These are phyloP conservation scores for Episyrphus balteatus DNA, from an alignment of 1,140 invertebrate genomes.

Conservation along the genomic window DNA sequence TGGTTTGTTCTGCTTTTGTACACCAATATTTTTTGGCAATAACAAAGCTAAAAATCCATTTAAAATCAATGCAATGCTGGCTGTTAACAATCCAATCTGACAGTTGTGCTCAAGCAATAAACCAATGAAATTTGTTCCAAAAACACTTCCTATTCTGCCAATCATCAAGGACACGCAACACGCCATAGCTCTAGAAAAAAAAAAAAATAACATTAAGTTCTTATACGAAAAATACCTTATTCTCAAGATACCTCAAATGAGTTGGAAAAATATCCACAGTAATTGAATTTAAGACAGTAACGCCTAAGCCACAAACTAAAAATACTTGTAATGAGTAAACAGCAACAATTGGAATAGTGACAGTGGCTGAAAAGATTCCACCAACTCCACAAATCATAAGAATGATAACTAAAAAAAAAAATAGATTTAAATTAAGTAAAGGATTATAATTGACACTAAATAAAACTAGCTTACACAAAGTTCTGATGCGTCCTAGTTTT, in stretches of 20 bases:
- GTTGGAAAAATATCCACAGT: slow-evolving; percentile 27
- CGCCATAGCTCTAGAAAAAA: slow-evolving; percentile 14
- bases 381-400: slow-evolving; percentile 4
- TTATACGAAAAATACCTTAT: no score
- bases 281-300: slow-evolving; percentile 19
- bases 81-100: background rate
- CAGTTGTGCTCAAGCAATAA: slow-evolving; percentile 5
- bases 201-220: background rate
- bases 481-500: slow-evolving; percentile 5
- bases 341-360: slow-evolving; percentile 6
- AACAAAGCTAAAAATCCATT: no score
- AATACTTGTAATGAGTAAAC: slow-evolving; percentile 10
- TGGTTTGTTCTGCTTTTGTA: no score
- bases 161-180: slow-evolving; percentile 17
- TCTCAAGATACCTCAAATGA: slow-evolving; percentile 13
- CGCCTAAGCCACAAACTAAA: slow-evolving; percentile 13
- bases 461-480: slow-evolving; percentile 7
- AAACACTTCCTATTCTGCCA: slow-evolving; percentile 15
- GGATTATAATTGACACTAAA: no score
- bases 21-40: no score
- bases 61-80: no score
- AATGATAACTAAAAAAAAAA: slow-evolving; percentile 1
- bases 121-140: slow-evolving; percentile 7
- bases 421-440: no score
- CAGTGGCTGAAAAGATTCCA: slow-evolving; percentile 3